Evolutionary conservation across 2,113 vertebrate species (phyloP).

Genomic region (Leptodactylus fuscus): DNA sequence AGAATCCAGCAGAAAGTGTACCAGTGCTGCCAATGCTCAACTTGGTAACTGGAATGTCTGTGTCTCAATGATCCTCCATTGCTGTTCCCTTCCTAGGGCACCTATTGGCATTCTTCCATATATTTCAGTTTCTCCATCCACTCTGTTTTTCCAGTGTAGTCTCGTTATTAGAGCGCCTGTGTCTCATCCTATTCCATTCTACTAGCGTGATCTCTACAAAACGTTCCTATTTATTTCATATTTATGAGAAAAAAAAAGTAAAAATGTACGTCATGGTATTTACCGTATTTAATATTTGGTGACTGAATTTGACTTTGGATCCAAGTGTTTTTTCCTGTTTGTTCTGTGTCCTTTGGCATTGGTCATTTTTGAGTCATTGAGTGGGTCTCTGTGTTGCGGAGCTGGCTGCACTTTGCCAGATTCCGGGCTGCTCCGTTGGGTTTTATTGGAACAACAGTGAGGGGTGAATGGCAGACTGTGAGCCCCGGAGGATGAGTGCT

Average conservation of each 20-base stretch:
- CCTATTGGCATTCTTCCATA: too few relatives aligned
- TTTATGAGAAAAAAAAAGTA: too few relatives aligned
- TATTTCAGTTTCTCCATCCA: too few relatives aligned
- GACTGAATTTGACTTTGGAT: background rate
- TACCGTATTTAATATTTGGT: background rate
- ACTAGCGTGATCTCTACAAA: too few relatives aligned
- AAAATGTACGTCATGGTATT: too few relatives aligned
- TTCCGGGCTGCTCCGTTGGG: conserved; percentile 27
- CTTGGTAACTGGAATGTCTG: too few relatives aligned
- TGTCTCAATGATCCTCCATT: too few relatives aligned
- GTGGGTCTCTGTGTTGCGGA: background rate
- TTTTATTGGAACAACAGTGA: conserved; percentile 59
- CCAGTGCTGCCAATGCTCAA: background rate
- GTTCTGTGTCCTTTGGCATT: background rate
- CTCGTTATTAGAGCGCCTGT: too few relatives aligned
- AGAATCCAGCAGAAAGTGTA: background rate
- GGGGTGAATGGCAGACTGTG: conserved; percentile 60
- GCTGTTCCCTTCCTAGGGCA: too few relatives aligned
- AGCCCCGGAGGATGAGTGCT: conserved; percentile 62
- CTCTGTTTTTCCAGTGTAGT: too few relatives aligned
- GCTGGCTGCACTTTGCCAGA: background rate
- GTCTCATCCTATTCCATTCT: too few relatives aligned
- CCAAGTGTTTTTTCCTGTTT: background rate
- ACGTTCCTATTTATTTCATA: too few relatives aligned
- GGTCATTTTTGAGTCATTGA: background rate